phyloP scores from a whole-genome alignment of 1,140 invertebrate genomes.

The Drosophila virilis region DNA sequence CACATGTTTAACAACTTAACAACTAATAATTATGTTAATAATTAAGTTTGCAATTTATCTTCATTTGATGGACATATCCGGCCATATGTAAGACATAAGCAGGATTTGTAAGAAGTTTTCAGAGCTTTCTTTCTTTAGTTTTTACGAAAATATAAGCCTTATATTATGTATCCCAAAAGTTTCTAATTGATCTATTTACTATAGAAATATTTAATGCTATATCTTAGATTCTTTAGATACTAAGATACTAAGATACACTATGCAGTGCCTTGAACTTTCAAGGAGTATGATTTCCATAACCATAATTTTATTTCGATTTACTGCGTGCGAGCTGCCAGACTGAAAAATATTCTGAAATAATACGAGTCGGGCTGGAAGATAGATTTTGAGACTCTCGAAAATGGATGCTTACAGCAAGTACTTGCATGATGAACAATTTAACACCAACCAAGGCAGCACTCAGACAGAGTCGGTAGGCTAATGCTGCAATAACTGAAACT shows the following conservation, averaged over 20 bases:
- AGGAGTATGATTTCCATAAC: neutral
- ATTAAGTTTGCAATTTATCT: neutral
- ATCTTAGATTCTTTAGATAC: no score
- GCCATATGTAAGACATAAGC: no score
- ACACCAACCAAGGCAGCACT: neutral
- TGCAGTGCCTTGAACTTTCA: neutral
- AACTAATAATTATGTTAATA: neutral
- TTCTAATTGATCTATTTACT: no score
- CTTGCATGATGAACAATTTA: neutral
- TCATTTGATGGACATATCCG: neutral
- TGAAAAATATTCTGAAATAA: neutral
- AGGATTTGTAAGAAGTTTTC: no score
- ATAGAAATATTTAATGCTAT: no score
- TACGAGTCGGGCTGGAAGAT: neutral
- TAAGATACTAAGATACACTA: no score
- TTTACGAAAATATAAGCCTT: no score
- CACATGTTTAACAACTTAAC: neutral
- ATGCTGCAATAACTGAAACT: neutral
- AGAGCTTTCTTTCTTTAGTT: no score
- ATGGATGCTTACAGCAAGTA: constrained; percentile 1
- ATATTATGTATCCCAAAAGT: no score
- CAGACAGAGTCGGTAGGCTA: neutral
- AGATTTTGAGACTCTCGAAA: neutral
- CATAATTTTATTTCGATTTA: neutral
- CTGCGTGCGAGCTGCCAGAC: neutral